A percentile compares a stretch with the other conserved stretches of the same genome.
phyloP scores from a whole-genome alignment of 2,113 vertebrate genomes.

The Bujurquina vittata region DNA sequence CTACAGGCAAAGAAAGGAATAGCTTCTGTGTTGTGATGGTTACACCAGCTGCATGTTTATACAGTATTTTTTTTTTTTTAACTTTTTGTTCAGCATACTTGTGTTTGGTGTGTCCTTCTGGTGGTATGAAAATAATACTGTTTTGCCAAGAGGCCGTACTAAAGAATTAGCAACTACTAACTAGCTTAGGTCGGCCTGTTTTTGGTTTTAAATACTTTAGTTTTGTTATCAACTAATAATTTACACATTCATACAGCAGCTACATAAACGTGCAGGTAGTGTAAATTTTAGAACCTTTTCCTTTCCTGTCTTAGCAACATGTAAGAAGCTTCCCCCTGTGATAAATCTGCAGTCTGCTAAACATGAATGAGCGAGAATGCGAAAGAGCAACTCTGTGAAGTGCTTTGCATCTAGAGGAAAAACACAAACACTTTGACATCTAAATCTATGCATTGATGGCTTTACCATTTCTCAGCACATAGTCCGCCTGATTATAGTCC shows the following conservation, averaged over 20 bases:
- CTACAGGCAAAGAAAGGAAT: neutral
- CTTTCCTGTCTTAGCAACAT: neutral
- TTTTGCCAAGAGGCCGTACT: neutral
- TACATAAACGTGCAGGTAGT: slow-evolving; percentile 9
- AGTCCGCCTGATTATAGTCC: neutral
- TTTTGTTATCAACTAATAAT: neutral
- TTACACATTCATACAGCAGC: neutral
- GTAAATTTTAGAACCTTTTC: neutral
- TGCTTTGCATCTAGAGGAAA: slow-evolving; percentile 18
- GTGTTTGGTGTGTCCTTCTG: neutral
- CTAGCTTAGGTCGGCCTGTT: neutral
- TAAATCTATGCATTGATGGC: slow-evolving; percentile 13
- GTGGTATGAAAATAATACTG: neutral
- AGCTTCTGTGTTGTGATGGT: neutral
- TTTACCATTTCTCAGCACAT: neutral
- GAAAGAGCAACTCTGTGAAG: neutral
- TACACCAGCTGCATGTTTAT: slow-evolving; percentile 7
- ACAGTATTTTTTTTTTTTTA: neutral
- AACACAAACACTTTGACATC: neutral
- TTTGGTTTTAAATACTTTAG: slow-evolving; percentile 3
- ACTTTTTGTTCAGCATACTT: neutral
- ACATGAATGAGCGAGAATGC: neutral
- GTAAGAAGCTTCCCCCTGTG: neutral
- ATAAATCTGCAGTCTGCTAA: slow-evolving; percentile 2
- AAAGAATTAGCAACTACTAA: neutral